These are phyloP conservation scores for Orycteropus afer DNA, from an alignment of 2,113 vertebrate species.

Conservation along the genomic window DNA sequence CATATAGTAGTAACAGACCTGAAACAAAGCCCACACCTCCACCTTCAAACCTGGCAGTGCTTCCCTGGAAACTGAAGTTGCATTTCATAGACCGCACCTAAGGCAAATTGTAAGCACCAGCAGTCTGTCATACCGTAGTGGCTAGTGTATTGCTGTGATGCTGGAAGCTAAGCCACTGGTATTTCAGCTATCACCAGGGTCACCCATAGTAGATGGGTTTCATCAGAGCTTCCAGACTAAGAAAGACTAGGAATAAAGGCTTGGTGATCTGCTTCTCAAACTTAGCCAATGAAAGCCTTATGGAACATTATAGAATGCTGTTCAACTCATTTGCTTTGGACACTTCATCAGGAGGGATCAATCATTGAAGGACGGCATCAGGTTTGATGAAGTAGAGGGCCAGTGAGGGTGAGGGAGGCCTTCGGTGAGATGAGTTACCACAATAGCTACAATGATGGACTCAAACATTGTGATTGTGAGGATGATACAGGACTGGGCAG, in stretches of 20 bases:
- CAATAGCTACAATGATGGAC: neutral
- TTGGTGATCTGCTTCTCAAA: neutral
- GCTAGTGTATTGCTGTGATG: neutral
- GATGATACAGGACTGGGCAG: neutral
- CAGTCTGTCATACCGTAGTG: neutral
- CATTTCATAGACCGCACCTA: neutral
- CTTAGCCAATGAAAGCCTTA: neutral
- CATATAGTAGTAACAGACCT: neutral
- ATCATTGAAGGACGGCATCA: neutral
- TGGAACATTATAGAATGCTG: neutral
- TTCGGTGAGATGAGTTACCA: neutral
- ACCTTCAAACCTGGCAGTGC: neutral
- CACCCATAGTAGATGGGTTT: no score
- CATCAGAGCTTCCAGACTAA: neutral
- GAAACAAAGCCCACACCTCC: neutral
- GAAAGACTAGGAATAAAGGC: neutral
- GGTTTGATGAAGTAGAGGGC: neutral
- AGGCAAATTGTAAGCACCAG: neutral
- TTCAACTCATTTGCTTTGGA: neutral
- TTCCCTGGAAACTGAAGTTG: neutral
- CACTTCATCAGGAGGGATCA: neutral
- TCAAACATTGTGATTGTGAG: neutral
- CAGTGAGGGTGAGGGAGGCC: neutral
- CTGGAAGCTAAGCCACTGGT: neutral
- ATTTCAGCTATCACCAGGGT: no score